Base-by-base conservation (phyloP, 1,140 invertebrate genomes). In the Drosophila littoralis region DNA sequence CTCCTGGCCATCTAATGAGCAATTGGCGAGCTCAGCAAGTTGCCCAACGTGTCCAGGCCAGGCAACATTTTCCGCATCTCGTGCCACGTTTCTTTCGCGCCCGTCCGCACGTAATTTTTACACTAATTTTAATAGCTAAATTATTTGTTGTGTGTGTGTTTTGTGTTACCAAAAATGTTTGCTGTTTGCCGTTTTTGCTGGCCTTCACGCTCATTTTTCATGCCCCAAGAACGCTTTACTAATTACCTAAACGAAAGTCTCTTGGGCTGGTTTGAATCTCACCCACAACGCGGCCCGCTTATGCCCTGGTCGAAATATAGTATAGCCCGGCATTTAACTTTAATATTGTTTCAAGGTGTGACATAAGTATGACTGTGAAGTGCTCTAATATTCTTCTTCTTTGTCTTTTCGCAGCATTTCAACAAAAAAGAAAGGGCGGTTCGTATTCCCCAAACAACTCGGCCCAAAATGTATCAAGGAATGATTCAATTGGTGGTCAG, bases 41-140 rank as follows among this genome's bases (percentile, higher is more conserved):
- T 74, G 63, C 13, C 52, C 67, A 48, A 38, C 33, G 43, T 28
- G 22, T 55, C 51, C 32, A 13, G n/a, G 8, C 40, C 13, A 12
- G 12, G 17, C 54, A 22, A 15, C 10, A 9, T 9, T 36, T 52
- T 5, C 7, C 32, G 4, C 13, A 7, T 17, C n/a, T 40, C 38
- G 38, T 54, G 36, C 13, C 51, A 38, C 51, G 42, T 45, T 59
- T 59, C 57, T 32, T 35, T 46, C 57, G 66, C 55, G 54, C n/a
- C 70, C 70, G 55, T 68, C 64, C 70, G 70, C 72, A 75, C 72
- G 77, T 79, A 79, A 79, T 79, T 77, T 77, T 79, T 67, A 77
- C 75, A 79, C 70, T 74, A 79, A 79, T 79, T 79, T 79, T 77
- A 79, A 79, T 79, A 79, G 75, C 75, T 77, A 79, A 77, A 77